Evolutionary conservation across 2,888 invertebrate species (phyloP).

Genomic region (Amphipyra berbera): DNA sequence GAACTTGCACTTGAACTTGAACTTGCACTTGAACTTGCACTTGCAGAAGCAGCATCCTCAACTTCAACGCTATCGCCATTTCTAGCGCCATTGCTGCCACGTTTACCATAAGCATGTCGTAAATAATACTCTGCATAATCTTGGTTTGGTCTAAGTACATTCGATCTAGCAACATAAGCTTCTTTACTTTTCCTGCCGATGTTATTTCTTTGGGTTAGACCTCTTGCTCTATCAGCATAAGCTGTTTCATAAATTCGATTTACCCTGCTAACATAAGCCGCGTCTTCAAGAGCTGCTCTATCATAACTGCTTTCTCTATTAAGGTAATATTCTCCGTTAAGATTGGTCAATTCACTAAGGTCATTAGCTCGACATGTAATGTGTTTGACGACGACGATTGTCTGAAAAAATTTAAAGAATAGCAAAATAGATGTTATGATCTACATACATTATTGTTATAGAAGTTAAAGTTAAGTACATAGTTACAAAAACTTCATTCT

Average conservation of each 20-base stretch:
- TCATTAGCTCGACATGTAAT: constrained; percentile 5
- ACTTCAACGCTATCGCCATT: neutral
- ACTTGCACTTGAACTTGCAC: no score
- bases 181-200: neutral
- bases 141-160: neutral
- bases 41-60: neutral
- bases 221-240: constrained; percentile 5
- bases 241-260: constrained; percentile 14
- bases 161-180: neutral
- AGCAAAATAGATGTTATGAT: no score
- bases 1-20: neutral
- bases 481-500: no score
- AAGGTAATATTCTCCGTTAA: neutral
- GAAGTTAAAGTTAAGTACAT: no score
- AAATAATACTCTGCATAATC: neutral
- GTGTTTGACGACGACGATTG: constrained; percentile 9
- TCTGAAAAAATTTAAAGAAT: no score
- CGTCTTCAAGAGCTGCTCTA: neutral
- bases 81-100: neutral
- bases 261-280: neutral
- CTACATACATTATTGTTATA: no score
- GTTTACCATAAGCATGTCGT: neutral
- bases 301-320: constrained; percentile 5
- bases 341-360: neutral
- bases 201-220: neutral